Conservation (phyloP, 2,113 vertebrate species). For the Fregetta grallaria region DNA sequence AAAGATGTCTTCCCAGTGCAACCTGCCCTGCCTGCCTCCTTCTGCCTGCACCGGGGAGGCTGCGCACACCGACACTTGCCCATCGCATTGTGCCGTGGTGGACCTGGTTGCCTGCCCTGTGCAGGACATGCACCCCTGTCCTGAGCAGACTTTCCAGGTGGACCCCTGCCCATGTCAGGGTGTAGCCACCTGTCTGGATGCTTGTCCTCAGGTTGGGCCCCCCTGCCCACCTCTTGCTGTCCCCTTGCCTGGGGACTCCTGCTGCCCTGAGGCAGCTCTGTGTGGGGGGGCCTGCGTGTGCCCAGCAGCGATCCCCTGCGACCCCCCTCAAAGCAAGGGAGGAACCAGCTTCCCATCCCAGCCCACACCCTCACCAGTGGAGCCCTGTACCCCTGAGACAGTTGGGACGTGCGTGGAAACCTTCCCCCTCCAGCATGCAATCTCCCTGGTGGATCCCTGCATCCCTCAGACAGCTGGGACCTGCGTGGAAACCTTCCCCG, state of each 20-base stretch:
- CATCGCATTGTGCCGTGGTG: fast-evolving
- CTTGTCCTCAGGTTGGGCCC: background rate
- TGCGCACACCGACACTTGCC: fast-evolving
- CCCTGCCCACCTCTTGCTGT: background rate
- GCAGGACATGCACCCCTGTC: background rate
- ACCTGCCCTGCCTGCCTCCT: background rate
- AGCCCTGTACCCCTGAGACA: background rate
- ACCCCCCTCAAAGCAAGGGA: background rate
- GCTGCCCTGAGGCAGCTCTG: background rate
- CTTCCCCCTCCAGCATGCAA: background rate
- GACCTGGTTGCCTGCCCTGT: background rate
- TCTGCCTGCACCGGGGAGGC: background rate
- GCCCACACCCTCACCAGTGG: background rate
- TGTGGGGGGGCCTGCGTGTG: background rate
- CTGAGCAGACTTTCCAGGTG: background rate
- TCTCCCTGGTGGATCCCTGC: background rate
- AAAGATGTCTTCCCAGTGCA: background rate
- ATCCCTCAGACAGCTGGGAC: background rate
- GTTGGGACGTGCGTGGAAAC: background rate
- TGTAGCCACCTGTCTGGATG: background rate
- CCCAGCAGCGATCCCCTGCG: background rate
- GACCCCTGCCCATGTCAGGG: background rate
- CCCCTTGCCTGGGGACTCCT: fast-evolving
- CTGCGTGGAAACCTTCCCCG: fast-evolving
- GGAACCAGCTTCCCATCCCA: background rate